Evolutionary conservation across 2,113 vertebrate genomes (phyloP), one percentile per base, ranked within the genome.

Genomic region (Puntigrus tetrazona): DNA sequence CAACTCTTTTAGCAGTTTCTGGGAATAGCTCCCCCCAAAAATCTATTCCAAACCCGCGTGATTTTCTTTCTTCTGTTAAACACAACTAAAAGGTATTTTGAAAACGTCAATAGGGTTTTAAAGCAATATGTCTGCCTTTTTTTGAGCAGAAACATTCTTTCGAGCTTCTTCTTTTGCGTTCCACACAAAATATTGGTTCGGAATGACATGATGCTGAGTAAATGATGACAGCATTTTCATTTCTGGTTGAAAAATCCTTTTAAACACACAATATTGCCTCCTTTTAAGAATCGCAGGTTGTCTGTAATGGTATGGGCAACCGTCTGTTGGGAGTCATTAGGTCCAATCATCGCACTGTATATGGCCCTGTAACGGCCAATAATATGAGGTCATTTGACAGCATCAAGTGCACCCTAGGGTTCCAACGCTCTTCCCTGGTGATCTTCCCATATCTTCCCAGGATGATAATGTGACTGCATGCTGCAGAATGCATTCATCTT

Each of bases 321-420:
- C 50, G 20, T 80, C 78, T 67, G 41, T 2, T 43, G 61, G 59
- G 59, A 80, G 59, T 67, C 80, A 70, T 81, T 69, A 47, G 43
- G 61, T 50, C 41, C 43, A 50, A 61, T 82, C 61, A 82, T 82
- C 36, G 31, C 45, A 16, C 79, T 70, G 45, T 81, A 70, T 81
- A 70, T 52, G 11, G 79, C 63, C 63, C 36, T 80, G 18, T 65
- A 67, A 80, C 20, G 7, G n/a, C 45, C 63, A 55, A 82, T 82
- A 70, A 70, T 70, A 27, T 47, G 31, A 70, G 80, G 65, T 69
- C 80, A 82, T 82, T 82, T 82, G 45, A 72, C 65, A 82, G 47
- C 45, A 70, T 82, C 27, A 69, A 69, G 38, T 67, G 16, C 29
- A 47, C 43, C 80, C 80, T 82, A 18, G 63, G 65, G 80, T 82